phyloP scores from a whole-genome alignment of 2,888 invertebrate genomes.

The Heliconius ismenius region DNA sequence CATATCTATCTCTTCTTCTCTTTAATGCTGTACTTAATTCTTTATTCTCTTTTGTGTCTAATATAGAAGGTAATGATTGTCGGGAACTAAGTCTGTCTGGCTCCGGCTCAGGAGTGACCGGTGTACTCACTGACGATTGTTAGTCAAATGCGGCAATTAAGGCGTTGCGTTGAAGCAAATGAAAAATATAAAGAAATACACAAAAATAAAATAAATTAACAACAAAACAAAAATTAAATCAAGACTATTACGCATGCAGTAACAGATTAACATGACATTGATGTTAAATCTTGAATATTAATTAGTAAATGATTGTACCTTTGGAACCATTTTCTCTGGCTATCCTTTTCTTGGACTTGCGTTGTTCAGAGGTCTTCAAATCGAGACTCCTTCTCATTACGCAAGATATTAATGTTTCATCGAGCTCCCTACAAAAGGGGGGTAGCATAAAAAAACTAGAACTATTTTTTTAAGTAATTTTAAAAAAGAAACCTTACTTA shows the following conservation, averaged over 20 bases:
- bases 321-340: slow-evolving; percentile 90
- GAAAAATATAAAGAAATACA: slow-evolving; percentile 36
- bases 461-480: background rate
- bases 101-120: slow-evolving; percentile 62
- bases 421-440: slow-evolving; percentile 78
- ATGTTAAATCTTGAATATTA: background rate
- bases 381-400: slow-evolving; percentile 81
- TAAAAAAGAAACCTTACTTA: slow-evolving; percentile 61
- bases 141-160: slow-evolving; percentile 63
- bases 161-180: slow-evolving; percentile 48
- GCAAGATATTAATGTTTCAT: slow-evolving; percentile 87
- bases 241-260: slow-evolving; percentile 38
- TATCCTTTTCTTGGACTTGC: slow-evolving; percentile 85
- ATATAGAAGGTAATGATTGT: slow-evolving; percentile 57
- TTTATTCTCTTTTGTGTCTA: slow-evolving; percentile 77
- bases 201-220: slow-evolving; percentile 12
- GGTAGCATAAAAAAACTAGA: background rate
- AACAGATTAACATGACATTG: slow-evolving; percentile 16
- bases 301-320: slow-evolving; percentile 72
- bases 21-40: slow-evolving; percentile 91
- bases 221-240: slow-evolving; percentile 23
- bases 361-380: slow-evolving; percentile 83
- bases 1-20: slow-evolving; percentile 90
- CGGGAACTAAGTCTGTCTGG: slow-evolving; percentile 58
- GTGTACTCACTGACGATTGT: slow-evolving; percentile 61